Percentiles rank a stretch among this genome's conserved stretches.
Conservation (phyloP, 2,113 vertebrate species). For the Phainopepla nitens region DNA sequence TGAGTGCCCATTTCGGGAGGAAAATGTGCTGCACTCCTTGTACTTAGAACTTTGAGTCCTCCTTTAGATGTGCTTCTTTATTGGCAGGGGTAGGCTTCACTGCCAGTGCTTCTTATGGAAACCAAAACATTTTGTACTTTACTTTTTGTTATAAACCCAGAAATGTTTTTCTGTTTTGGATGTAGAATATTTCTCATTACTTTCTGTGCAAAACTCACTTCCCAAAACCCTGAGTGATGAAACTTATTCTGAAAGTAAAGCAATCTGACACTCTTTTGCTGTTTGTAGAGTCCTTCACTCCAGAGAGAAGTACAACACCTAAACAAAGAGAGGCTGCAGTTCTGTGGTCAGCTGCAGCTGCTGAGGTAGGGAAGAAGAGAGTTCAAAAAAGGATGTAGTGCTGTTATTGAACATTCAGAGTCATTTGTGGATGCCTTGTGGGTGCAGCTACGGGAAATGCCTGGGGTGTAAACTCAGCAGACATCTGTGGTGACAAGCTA, state of each 20-base stretch:
- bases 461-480: constrained; percentile 11
- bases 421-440: neutral
- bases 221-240: neutral
- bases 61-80: neutral
- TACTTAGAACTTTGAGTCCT: neutral
- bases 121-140: neutral
- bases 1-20: neutral
- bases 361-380: neutral
- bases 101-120: neutral
- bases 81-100: neutral
- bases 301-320: neutral
- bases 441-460: constrained; percentile 6
- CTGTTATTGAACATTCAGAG: constrained; percentile 2
- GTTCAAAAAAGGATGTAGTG: neutral
- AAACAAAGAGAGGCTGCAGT: neutral
- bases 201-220: neutral
- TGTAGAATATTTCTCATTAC: neutral
- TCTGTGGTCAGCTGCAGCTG: constrained; percentile 24
- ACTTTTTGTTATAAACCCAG: neutral
- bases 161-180: neutral
- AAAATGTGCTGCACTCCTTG: neutral
- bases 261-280: neutral
- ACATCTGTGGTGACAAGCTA: constrained; percentile 28
- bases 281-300: neutral
- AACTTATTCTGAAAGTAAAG: neutral